Evolutionary conservation across 2,888 invertebrate genomes (phyloP).

Genomic region (Gisinianus flammeolus): DNA sequence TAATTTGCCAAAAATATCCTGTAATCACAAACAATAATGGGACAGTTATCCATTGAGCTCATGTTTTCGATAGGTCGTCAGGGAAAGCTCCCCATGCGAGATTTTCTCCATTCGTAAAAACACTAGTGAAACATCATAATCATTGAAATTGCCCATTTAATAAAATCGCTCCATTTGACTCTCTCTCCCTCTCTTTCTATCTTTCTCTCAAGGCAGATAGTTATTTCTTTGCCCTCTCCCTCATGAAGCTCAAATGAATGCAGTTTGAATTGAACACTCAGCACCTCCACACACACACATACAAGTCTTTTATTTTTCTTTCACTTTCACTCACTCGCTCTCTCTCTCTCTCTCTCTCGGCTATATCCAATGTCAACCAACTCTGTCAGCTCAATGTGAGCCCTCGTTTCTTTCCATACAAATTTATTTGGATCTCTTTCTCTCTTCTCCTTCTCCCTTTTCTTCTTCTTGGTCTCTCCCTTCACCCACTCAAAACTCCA

Average conservation of each 20-base stretch:
- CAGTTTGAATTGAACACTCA: conserved; percentile 22
- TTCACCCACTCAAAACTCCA: not conserved
- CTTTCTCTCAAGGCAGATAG: not conserved
- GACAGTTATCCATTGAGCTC: not conserved
- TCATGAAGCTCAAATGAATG: conserved; percentile 27
- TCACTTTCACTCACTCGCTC: too few species aligned
- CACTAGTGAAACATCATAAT: conserved; percentile 21
- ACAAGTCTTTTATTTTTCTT: too few species aligned
- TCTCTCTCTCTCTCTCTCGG: too few species aligned
- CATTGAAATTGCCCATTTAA: conserved; percentile 40
- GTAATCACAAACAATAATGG: conserved; percentile 59
- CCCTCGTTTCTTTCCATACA: not conserved
- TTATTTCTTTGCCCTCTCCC: not conserved
- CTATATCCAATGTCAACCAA: not conserved
- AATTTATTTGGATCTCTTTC: not conserved
- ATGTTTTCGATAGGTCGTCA: too few species aligned
- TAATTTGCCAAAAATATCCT: conserved; percentile 96
- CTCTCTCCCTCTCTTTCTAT: not conserved
- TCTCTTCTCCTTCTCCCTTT: not conserved
- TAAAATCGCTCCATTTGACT: conserved; percentile 43
- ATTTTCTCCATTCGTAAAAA: not conserved
- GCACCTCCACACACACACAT: not conserved
- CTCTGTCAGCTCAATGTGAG: not conserved
- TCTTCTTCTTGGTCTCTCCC: not conserved
- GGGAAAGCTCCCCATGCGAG: too few species aligned